Evolutionary conservation across 2,888 invertebrate species (phyloP), one percentile per base, ranked within the genome.

Genomic region (Acleris cristana): DNA sequence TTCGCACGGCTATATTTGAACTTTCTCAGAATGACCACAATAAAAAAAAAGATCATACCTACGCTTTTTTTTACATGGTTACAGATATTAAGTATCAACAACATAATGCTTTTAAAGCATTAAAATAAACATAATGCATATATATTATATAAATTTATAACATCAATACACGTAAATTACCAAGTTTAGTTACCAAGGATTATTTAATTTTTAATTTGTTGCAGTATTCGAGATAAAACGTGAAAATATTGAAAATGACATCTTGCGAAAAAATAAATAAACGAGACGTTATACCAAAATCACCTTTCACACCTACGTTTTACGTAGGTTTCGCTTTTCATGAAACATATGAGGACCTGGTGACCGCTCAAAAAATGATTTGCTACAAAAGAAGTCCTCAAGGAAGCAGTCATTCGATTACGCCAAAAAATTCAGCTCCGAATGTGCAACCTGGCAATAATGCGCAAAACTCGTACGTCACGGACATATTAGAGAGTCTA

Each of bases 281-380:
- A 12, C 48, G 48, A 5, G 21, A 30, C 48, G 21, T 30, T 48
- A 26, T 51, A 34, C 18, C 0, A 45, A 18, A 40, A 16, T 21
- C 26, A 30, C 77, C 74, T 69, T 72, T 57, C 51, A 64, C 70
- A 23, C 73, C 80, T 5, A 74, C 79, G 2, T 83, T 75, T 67
- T 73, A 82, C 0, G 81, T 85, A 1, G 79, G 79, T 3, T 83
- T 80, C 72, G 72, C 84, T 19, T 63, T 79, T 7, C 77, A 80
- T 51, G 80, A 82, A 69, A 77, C 76, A n/a, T 75, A 75, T 45
- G 80, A 82, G 64, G 78, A 83, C 44, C 64, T 77, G 2, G 58
- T 66, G 10, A 78, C 74, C 18, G 58, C 75, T 18, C 73, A 79
- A 30, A 74, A 77, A 73, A 74, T 74, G 73, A 75, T 78, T 30